Evolutionary conservation across 2,888 invertebrate genomes (phyloP).

Genomic region (Julus scandinavius): DNA sequence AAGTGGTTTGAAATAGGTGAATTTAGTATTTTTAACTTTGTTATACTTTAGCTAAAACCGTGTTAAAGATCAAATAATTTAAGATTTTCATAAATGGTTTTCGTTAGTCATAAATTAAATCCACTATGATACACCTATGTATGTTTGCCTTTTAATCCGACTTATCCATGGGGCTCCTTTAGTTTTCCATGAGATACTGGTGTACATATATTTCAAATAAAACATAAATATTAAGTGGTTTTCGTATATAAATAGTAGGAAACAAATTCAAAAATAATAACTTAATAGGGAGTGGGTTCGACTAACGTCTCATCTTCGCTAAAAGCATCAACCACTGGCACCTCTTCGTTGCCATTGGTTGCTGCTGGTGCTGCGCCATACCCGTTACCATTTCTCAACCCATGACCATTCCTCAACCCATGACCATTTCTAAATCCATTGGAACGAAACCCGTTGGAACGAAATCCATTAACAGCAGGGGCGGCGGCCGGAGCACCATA

Average conservation of each 20-base stretch:
- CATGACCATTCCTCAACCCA: neutral
- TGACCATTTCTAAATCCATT: neutral
- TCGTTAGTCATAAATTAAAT: neutral
- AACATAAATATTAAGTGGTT: constrained; percentile 3
- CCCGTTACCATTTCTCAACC: constrained; percentile 49
- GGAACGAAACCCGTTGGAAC: constrained; percentile 40
- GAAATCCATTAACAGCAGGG: constrained; percentile 33
- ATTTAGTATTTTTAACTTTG: neutral
- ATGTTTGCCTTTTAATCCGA: neutral
- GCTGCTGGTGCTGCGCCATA: constrained; percentile 39
- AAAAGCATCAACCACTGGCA: neutral
- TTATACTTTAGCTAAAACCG: neutral
- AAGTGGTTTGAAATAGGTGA: neutral
- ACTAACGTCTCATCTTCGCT: constrained; percentile 30
- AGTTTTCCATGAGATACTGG: neutral
- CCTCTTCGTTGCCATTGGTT: constrained; percentile 1
- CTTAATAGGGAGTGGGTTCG: constrained; percentile 20
- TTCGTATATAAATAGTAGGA: constrained; percentile 23
- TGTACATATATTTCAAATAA: neutral
- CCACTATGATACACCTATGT: neutral
- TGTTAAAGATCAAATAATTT: neutral
- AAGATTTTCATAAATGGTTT: neutral
- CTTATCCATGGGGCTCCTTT: neutral
- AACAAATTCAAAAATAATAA: neutral
- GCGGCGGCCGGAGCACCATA: constrained; percentile 18